Evolutionary conservation across 2,888 invertebrate species (phyloP).

Genomic region (Ethmia dodecea): DNA sequence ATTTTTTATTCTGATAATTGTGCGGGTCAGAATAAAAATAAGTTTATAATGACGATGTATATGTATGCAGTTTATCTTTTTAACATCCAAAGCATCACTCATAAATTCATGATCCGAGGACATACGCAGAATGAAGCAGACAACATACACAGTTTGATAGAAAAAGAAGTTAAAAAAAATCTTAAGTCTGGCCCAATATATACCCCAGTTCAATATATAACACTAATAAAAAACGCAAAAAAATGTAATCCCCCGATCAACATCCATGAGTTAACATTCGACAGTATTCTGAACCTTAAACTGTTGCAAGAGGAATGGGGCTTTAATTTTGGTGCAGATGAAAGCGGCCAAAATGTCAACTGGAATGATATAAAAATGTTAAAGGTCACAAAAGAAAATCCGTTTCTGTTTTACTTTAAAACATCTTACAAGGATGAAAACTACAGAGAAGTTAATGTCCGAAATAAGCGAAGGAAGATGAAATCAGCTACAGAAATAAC

Average conservation of each 20-base stretch:
- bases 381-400: slow-evolving; percentile 7
- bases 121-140: slow-evolving; percentile 32
- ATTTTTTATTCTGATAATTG: slow-evolving; percentile 28
- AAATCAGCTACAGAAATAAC: slow-evolving; percentile 4
- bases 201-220: slow-evolving; percentile 16
- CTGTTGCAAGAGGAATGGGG: slow-evolving; percentile 15
- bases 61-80: slow-evolving; percentile 9
- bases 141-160: slow-evolving; percentile 28
- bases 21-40: slow-evolving; percentile 22
- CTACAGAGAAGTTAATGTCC: slow-evolving; percentile 7
- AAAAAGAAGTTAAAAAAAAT: slow-evolving; percentile 24
- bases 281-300: slow-evolving; percentile 8
- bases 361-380: slow-evolving; percentile 13
- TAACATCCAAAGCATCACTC: slow-evolving; percentile 21
- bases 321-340: slow-evolving; percentile 5
- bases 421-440: slow-evolving; percentile 1
- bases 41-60: slow-evolving; percentile 16
- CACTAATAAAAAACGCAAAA: slow-evolving; percentile 6
- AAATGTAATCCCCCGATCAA: not conserved
- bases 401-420: slow-evolving; percentile 6
- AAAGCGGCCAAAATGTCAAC: slow-evolving; percentile 3
- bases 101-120: slow-evolving; percentile 26
- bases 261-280: slow-evolving; percentile 4
- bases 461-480: slow-evolving; percentile 19
- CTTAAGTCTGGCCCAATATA: slow-evolving; percentile 24